These are phyloP conservation scores for Heteropelma amictum DNA, from an alignment of 2,888 invertebrate genomes.

Conservation along the genomic window DNA sequence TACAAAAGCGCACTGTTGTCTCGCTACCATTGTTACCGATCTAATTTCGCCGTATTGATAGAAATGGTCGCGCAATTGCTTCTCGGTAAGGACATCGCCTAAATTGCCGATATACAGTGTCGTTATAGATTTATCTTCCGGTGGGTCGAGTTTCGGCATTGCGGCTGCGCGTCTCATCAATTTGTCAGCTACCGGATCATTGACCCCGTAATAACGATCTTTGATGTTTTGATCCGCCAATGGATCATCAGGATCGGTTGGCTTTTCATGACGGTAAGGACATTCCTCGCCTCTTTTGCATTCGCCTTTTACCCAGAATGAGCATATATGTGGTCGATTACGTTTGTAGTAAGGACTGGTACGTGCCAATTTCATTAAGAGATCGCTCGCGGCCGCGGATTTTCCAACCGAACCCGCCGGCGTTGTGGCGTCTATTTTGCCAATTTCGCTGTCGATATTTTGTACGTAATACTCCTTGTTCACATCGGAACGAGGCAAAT, in stretches of 20 bases:
- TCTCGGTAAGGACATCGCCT: slow-evolving; percentile 92
- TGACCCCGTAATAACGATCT: slow-evolving; percentile 95
- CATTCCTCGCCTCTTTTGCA: slow-evolving; percentile 97
- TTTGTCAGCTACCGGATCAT: slow-evolving; percentile 98
- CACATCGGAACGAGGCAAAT: slow-evolving; percentile 94
- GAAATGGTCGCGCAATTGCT: slow-evolving; percentile 96
- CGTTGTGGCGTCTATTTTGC: slow-evolving; percentile 74
- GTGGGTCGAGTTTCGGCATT: slow-evolving; percentile 96
- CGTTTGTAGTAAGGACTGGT: slow-evolving; percentile 97
- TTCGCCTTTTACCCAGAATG: slow-evolving; percentile 99
- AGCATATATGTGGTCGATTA: slow-evolving; percentile 96
- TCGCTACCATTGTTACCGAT: slow-evolving; percentile 92
- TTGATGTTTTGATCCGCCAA: slow-evolving; percentile 97
- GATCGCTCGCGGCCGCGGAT: slow-evolving; percentile 88
- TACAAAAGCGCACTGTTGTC: slow-evolving; percentile 98
- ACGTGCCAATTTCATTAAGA: slow-evolving; percentile 91
- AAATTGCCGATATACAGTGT: slow-evolving; percentile 98
- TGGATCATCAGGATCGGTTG: slow-evolving; percentile 98
- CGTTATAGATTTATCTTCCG: slow-evolving; percentile 97
- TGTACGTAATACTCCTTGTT: slow-evolving; percentile 97
- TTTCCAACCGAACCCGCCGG: slow-evolving; percentile 84
- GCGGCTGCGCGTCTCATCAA: slow-evolving; percentile 93
- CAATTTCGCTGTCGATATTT: slow-evolving; percentile 90
- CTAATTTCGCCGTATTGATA: slow-evolving; percentile 99
- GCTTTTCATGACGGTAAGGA: slow-evolving; percentile 97